phyloP scores from a whole-genome alignment of 2,888 invertebrate species.

The Loripinus fragilis region DNA sequence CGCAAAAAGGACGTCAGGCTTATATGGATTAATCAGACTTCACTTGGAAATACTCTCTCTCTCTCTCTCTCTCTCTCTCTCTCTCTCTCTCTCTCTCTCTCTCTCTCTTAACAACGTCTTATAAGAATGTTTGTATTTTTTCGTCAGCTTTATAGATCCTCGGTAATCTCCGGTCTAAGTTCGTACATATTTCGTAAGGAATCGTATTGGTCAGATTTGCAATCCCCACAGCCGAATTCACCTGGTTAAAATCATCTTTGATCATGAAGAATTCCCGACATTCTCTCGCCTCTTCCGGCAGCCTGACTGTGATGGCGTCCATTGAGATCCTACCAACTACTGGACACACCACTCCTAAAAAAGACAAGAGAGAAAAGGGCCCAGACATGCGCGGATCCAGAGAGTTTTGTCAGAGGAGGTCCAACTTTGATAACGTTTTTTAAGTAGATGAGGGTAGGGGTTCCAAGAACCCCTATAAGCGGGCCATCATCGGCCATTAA shows the following conservation, averaged over 20 bases:
- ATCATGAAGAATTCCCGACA: slow-evolving; percentile 43
- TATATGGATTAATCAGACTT: too few relatives aligned
- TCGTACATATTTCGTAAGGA: slow-evolving; percentile 54
- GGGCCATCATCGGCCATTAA: too few relatives aligned
- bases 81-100: too few relatives aligned
- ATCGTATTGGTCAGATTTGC: slow-evolving; percentile 42
- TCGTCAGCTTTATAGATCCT: slow-evolving; percentile 42
- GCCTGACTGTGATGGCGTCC: slow-evolving; percentile 54
- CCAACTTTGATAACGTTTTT: too few relatives aligned
- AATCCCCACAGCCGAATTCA: slow-evolving; percentile 41
- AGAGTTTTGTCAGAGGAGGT: too few relatives aligned
- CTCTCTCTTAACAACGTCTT: too few relatives aligned
- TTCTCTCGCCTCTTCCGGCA: slow-evolving; percentile 25
- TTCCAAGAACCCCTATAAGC: too few relatives aligned
- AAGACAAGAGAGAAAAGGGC: not conserved
- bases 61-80: too few relatives aligned
- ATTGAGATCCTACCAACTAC: slow-evolving; percentile 57
- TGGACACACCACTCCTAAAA: slow-evolving; percentile 32
- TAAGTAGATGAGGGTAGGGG: too few relatives aligned
- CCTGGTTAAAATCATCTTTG: slow-evolving; percentile 39
- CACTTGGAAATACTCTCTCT: too few relatives aligned
- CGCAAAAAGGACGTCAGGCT: too few relatives aligned
- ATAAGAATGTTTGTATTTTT: not conserved
- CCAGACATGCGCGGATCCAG: too few relatives aligned
- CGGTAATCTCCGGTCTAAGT: slow-evolving; percentile 47